Conservation (phyloP, 2,888 invertebrate species). For the Pandemis heparana region DNA sequence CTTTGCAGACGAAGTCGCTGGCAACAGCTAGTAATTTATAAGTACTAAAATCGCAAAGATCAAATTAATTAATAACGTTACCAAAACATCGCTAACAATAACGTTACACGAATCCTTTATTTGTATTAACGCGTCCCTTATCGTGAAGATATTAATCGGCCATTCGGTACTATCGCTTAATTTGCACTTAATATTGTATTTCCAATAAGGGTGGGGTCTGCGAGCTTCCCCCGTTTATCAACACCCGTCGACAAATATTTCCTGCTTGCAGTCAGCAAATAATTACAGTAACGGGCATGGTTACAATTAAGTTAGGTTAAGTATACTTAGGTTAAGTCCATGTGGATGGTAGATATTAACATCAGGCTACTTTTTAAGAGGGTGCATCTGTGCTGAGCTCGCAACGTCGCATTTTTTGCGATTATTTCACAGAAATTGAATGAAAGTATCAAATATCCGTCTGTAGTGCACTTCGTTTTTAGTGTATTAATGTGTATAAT, state of each 20-base stretch:
- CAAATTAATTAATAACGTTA: neutral
- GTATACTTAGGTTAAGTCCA: neutral
- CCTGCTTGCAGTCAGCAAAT: neutral
- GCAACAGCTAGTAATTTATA: too few relatives aligned
- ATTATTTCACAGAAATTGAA: too few relatives aligned
- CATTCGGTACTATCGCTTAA: constrained; percentile 1
- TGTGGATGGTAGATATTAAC: neutral
- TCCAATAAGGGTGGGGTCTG: neutral
- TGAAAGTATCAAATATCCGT: too few relatives aligned
- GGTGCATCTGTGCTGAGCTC: too few relatives aligned
- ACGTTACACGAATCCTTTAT: neutral
- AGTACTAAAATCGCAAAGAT: too few relatives aligned
- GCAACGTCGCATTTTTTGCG: too few relatives aligned
- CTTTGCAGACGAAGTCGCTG: too few relatives aligned
- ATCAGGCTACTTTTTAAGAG: too few relatives aligned
- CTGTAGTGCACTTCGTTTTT: too few relatives aligned
- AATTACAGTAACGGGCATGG: neutral
- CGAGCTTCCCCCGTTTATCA: neutral
- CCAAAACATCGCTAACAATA: neutral
- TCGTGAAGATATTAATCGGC: constrained; percentile 15
- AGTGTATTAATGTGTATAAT: too few relatives aligned
- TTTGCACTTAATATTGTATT: constrained; percentile 30
- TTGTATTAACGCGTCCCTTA: neutral
- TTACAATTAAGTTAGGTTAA: neutral
- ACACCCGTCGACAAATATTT: neutral